Conservation (phyloP, 2,888 invertebrate genomes). For the Diarsia dahlii region DNA sequence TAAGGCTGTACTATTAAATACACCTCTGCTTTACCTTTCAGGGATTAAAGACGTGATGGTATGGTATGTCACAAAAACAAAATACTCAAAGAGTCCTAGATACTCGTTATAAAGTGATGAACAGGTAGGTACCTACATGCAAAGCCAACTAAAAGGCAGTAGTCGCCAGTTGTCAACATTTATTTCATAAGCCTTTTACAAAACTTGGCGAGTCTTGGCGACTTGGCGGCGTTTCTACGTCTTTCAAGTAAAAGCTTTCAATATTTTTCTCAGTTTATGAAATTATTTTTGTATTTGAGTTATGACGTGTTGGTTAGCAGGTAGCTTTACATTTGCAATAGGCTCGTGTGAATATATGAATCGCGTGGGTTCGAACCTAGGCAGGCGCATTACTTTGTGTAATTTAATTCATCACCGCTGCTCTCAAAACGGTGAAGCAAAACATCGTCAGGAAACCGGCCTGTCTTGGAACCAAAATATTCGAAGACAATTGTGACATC, state of each 20-base stretch:
- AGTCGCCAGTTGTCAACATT: constrained; percentile 29
- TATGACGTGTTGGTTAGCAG: not conserved
- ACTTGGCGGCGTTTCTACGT: constrained; percentile 30
- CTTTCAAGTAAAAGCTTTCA: constrained; percentile 46
- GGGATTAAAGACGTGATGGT: too few relatives aligned
- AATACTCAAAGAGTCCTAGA: not conserved
- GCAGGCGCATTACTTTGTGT: too few relatives aligned
- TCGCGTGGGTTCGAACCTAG: too few relatives aligned
- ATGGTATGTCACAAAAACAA: not conserved
- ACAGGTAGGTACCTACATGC: constrained; percentile 1
- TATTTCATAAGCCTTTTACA: constrained; percentile 55
- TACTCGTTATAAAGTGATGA: not conserved
- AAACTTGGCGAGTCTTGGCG: constrained; percentile 36
- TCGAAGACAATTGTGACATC: too few relatives aligned
- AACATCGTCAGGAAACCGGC: too few relatives aligned
- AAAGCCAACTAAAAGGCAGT: constrained; percentile 10
- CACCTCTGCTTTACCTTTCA: too few relatives aligned
- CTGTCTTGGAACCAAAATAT: too few relatives aligned
- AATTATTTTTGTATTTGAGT: constrained; percentile 18
- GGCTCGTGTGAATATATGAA: too few relatives aligned
- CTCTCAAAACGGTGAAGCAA: too few relatives aligned
- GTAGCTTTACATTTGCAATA: not conserved
- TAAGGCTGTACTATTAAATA: too few relatives aligned
- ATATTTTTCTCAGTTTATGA: constrained; percentile 27
- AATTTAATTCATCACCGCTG: too few relatives aligned